These are phyloP conservation scores for Oceanodroma leucorhoa DNA, from an alignment of 2,797 vertebrate genomes.

Conservation along the genomic window DNA sequence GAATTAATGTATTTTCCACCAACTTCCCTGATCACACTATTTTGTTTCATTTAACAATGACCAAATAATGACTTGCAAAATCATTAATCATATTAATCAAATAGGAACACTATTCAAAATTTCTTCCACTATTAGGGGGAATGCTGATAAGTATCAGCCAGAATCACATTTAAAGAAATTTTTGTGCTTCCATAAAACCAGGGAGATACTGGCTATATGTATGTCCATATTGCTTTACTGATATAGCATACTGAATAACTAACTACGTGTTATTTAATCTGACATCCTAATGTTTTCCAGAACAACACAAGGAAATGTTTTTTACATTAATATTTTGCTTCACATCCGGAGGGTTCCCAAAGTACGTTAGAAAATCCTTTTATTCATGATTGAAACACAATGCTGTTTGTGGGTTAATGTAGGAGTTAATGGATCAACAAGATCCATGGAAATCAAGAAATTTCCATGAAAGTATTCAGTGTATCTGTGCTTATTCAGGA, in stretches of 20 bases:
- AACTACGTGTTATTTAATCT: neutral
- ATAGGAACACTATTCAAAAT: neutral
- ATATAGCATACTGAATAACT: neutral
- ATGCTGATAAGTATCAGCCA: neutral
- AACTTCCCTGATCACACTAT: neutral
- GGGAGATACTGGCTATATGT: neutral
- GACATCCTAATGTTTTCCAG: neutral
- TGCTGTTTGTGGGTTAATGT: neutral
- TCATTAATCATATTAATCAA: neutral
- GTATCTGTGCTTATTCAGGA: neutral
- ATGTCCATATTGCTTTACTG: neutral
- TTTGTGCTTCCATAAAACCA: neutral
- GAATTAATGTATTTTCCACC: neutral
- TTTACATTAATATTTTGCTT: neutral
- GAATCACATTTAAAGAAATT: neutral
- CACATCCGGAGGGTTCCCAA: neutral
- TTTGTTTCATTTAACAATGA: neutral
- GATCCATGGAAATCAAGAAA: neutral
- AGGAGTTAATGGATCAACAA: neutral
- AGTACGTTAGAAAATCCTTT: neutral
- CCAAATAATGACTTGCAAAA: neutral
- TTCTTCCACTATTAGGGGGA: neutral
- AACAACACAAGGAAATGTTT: neutral
- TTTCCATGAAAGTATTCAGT: neutral
- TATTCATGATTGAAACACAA: neutral